These are phyloP conservation scores for Polymixis flavicincta DNA, from an alignment of 2,888 invertebrate genomes.

Conservation along the genomic window DNA sequence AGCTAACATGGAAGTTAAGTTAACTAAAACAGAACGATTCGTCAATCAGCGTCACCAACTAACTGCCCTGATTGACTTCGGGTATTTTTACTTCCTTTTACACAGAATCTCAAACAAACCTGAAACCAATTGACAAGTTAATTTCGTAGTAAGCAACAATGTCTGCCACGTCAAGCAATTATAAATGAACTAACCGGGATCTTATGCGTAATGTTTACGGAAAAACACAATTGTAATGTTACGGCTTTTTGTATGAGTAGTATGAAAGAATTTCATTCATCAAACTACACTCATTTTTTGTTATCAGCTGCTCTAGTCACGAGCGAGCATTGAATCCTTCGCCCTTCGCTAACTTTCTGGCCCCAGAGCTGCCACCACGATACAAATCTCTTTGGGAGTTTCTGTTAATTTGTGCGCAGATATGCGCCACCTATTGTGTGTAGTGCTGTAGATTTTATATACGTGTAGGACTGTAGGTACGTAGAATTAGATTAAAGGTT, in stretches of 20 bases:
- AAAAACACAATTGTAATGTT: slow-evolving; percentile 32
- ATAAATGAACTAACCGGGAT: slow-evolving; percentile 39
- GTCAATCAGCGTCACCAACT: not conserved
- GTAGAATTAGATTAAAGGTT: slow-evolving; percentile 5
- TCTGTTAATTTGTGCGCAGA: slow-evolving; percentile 53
- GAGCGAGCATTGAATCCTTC: not conserved
- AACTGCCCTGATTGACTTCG: not conserved
- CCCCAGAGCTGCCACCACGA: slow-evolving; percentile 12
- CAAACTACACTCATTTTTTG: too few relatives aligned
- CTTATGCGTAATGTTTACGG: slow-evolving; percentile 28
- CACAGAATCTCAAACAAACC: slow-evolving; percentile 11
- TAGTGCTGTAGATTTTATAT: not conserved
- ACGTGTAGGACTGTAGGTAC: not conserved
- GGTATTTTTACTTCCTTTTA: not conserved
- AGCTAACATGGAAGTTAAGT: not conserved
- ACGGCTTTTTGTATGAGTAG: not conserved
- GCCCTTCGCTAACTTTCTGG: slow-evolving; percentile 7
- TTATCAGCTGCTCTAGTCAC: not conserved
- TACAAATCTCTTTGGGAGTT: slow-evolving; percentile 57
- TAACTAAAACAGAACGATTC: not conserved
- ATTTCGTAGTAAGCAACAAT: slow-evolving; percentile 34
- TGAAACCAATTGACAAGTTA: not conserved
- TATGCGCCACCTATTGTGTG: slow-evolving; percentile 24
- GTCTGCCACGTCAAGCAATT: slow-evolving; percentile 29
- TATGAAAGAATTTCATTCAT: slow-evolving; percentile 23